A percentile compares a stretch with the other conserved stretches of the same genome.
phyloP scores from a whole-genome alignment of 53 echinoderm and acorn worm species.

The Henricia sp. region DNA sequence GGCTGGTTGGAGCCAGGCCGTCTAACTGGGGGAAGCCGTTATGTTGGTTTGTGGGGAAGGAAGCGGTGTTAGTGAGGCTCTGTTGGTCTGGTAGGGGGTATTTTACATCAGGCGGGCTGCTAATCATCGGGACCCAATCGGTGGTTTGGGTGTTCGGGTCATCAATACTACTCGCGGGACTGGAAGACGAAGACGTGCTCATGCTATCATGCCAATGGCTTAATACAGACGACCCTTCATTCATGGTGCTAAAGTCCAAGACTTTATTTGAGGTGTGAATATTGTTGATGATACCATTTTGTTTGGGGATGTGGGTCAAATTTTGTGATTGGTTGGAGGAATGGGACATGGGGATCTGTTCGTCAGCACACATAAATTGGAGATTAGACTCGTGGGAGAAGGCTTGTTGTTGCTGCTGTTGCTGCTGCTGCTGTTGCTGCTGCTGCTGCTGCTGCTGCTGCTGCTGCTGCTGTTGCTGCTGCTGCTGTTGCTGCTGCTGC shows the following conservation, averaged over 20 bases:
- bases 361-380: conserved; percentile 41
- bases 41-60: neutral
- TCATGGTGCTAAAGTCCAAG: conserved; percentile 9
- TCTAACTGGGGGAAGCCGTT: conserved; percentile 11
- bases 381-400: neutral
- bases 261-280: conserved; percentile 2
- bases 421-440: no score
- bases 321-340: neutral
- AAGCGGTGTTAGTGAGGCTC: neutral
- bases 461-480: no score
- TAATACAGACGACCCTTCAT: conserved; percentile 8
- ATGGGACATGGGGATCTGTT: conserved; percentile 7
- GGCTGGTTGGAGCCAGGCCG: conserved; percentile 11
- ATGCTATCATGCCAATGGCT: conserved; percentile 29
- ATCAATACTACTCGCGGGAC: conserved; percentile 24
- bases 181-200: conserved; percentile 38
- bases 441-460: no score
- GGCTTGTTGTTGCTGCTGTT: no score
- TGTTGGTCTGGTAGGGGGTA: conserved; percentile 37
- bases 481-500: no score
- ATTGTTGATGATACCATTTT: conserved; percentile 2
- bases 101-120: conserved; percentile 45
- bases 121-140: conserved; percentile 25
- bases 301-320: conserved; percentile 14
- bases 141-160: neutral